Percentiles rank a stretch among this genome's conserved stretches.
These are phyloP conservation scores for Tarsius wallacei DNA, from an alignment of 2,797 vertebrate species.

Conservation along the genomic window DNA sequence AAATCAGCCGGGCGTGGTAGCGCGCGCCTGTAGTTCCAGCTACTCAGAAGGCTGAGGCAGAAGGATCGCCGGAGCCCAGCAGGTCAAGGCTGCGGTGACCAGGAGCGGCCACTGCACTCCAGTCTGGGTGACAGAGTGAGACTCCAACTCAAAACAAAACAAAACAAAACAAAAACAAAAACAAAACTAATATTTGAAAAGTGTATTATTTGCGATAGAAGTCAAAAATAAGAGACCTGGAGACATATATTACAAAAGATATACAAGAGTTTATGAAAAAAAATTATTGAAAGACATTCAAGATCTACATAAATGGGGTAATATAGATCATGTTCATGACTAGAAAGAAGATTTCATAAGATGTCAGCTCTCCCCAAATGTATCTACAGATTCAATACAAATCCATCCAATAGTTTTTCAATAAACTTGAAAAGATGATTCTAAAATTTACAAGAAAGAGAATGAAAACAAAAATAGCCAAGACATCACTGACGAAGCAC, in stretches of 20 bases:
- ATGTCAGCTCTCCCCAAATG: not conserved
- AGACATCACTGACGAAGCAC: not conserved
- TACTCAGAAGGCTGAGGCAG: too few species aligned
- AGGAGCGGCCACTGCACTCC: too few species aligned
- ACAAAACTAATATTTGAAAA: not conserved
- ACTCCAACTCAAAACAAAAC: too few species aligned
- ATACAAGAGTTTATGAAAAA: not conserved
- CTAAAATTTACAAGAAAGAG: conserved; percentile 28
- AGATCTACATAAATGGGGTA: conserved; percentile 7
- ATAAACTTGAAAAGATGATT: conserved; percentile 44
- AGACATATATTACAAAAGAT: not conserved
- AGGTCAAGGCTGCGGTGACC: too few species aligned
- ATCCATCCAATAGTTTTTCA: not conserved
- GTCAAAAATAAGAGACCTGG: not conserved
- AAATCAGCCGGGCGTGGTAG: too few species aligned
- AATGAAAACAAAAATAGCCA: conserved; percentile 19
- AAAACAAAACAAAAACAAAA: too few species aligned
- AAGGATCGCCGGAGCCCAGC: too few species aligned
- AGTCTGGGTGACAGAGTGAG: too few species aligned
- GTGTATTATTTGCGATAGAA: not conserved
- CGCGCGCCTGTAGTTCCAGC: too few species aligned
- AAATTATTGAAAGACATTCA: not conserved
- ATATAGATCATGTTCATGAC: not conserved
- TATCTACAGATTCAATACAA: conserved; percentile 31
- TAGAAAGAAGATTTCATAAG: conserved; percentile 36